A percentile compares a stretch with the other conserved stretches of the same genome.
These are phyloP conservation scores for Muntiacus reevesi DNA, from an alignment of 2,113 vertebrate species.

Conservation along the genomic window DNA sequence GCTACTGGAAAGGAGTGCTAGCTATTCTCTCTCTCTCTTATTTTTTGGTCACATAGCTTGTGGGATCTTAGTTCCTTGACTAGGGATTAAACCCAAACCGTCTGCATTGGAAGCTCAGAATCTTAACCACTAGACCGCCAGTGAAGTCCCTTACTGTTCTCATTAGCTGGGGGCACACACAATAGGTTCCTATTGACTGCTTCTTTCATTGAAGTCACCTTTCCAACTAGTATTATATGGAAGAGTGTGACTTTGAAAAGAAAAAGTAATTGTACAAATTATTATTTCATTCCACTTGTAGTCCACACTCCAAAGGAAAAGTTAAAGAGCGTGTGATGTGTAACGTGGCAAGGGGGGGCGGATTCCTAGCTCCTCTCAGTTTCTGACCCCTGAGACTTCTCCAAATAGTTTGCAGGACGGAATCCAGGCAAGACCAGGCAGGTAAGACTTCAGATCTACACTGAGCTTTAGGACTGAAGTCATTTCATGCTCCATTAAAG, in stretches of 20 bases:
- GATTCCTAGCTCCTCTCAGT: rapidly evolving
- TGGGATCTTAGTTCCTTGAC: background rate
- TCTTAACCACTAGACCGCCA: background rate
- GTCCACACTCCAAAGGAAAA: too few relatives aligned
- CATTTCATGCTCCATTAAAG: conserved; percentile 51
- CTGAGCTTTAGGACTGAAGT: background rate
- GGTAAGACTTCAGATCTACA: background rate
- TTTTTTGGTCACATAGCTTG: background rate
- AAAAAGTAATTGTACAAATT: background rate
- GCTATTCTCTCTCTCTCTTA: background rate
- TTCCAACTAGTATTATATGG: too few relatives aligned
- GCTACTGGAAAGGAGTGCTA: rapidly evolving
- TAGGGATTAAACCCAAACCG: background rate
- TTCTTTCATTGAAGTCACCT: background rate
- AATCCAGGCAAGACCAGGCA: background rate
- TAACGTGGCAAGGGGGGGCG: rapidly evolving
- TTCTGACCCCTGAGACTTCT: background rate
- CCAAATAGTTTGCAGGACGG: background rate
- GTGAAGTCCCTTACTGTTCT: background rate
- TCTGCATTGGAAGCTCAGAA: background rate
- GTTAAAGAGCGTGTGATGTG: background rate
- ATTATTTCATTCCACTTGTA: background rate
- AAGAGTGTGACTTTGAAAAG: background rate
- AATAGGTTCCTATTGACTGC: rapidly evolving
- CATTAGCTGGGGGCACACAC: rapidly evolving